Evolutionary conservation across 2,797 vertebrate genomes (phyloP).

Genomic region (Orientallactaga sibirica): DNA sequence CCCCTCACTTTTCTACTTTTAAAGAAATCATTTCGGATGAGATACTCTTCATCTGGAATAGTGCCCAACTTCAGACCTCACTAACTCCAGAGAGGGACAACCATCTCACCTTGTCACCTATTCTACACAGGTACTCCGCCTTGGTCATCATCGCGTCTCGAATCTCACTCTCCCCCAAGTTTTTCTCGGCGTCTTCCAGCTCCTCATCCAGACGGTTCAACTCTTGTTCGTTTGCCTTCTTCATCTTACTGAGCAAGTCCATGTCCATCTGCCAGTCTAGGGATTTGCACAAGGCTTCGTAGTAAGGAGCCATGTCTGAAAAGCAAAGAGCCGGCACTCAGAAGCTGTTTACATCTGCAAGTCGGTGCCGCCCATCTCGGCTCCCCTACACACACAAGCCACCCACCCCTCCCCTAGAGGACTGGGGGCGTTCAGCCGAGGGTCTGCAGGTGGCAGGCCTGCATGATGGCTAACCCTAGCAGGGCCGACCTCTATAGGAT

Average conservation of each 20-base stretch:
- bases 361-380: too few species aligned
- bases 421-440: too few species aligned
- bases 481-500: background rate
- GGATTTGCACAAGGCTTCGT: constrained; percentile 96
- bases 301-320: constrained; percentile 98
- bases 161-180: constrained; percentile 97
- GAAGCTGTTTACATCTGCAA: background rate
- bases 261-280: constrained; percentile 96
- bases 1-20: background rate
- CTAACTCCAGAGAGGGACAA: background rate
- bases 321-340: background rate
- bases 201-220: constrained; percentile 95
- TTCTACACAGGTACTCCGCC: constrained; percentile 97
- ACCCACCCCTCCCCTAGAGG: background rate
- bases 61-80: background rate
- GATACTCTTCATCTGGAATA: background rate
- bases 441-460: background rate
- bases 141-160: constrained; percentile 98
- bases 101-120: constrained; percentile 95
- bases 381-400: background rate
- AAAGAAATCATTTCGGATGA: too few species aligned
- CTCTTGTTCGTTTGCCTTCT: constrained; percentile 97
- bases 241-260: constrained; percentile 96
- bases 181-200: constrained; percentile 97
- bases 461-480: background rate